Percentiles rank a stretch among this genome's conserved stretches.
These are phyloP conservation scores for Trichopoda pennipes DNA, from an alignment of 2,888 invertebrate genomes.

Conservation along the genomic window DNA sequence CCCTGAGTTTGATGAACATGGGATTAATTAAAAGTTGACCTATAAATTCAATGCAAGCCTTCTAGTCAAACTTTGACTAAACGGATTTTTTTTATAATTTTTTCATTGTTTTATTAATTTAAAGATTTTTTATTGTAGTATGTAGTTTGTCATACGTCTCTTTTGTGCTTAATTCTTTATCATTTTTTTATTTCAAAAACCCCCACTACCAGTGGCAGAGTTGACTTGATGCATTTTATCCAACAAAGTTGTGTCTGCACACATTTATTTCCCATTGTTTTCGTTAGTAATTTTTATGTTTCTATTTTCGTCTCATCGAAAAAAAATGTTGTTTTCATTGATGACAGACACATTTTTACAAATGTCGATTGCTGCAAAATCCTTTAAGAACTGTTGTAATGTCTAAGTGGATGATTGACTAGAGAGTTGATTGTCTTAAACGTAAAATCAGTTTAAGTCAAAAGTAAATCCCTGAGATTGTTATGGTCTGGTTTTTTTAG, in stretches of 20 bases:
- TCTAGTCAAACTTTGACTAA: no score
- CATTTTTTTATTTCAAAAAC: no score
- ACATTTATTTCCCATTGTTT: no score
- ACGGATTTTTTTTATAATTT: no score
- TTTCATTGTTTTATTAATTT: no score
- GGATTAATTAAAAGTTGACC: no score
- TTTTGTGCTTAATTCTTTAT: no score
- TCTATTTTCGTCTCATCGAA: neutral
- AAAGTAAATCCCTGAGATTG: slow-evolving; percentile 44
- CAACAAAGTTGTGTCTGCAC: neutral
- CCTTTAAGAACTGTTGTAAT: neutral
- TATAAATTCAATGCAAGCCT: no score
- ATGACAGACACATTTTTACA: slow-evolving; percentile 19
- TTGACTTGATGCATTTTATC: slow-evolving; percentile 12
- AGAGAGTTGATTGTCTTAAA: neutral
- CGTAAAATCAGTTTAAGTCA: slow-evolving; percentile 37
- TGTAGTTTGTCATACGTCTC: no score
- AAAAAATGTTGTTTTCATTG: neutral
- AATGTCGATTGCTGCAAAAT: slow-evolving; percentile 1
- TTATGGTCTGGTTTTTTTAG: neutral
- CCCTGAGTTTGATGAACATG: no score
- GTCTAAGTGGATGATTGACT: neutral
- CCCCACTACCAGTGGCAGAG: slow-evolving; percentile 21
- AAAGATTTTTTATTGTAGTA: no score
- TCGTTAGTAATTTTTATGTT: neutral